Conservation (phyloP, 2,888 invertebrate genomes). For the Vesta saturnalis region DNA sequence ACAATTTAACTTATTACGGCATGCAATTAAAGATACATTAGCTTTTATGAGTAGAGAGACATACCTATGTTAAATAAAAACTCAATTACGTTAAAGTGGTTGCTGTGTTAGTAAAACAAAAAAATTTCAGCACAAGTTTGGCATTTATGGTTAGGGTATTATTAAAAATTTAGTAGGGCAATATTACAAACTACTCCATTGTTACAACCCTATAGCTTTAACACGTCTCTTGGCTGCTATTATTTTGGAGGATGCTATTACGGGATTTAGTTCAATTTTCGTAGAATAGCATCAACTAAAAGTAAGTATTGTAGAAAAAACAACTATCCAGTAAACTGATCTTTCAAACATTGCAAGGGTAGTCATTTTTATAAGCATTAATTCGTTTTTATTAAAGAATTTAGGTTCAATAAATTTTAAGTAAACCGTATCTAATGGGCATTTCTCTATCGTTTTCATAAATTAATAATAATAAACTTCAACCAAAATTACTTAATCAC, state of each 20-base stretch:
- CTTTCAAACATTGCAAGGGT: neutral
- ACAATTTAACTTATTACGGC: no score
- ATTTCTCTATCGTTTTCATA: no score
- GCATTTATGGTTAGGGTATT: neutral
- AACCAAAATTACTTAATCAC: neutral
- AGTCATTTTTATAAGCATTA: no score
- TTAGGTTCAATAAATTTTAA: no score
- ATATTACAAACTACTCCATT: constrained; percentile 1
- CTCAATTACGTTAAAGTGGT: no score
- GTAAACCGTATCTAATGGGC: no score
- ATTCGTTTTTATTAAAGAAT: no score
- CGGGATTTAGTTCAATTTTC: neutral
- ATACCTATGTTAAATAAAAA: no score
- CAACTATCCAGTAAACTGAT: neutral
- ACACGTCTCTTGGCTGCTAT: neutral
- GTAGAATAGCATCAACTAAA: neutral
- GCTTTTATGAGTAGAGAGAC: no score
- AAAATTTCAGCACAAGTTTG: neutral
- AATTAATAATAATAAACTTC: neutral
- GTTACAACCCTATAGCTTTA: neutral
- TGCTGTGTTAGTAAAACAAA: neutral
- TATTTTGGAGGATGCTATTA: constrained; percentile 1
- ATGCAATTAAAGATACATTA: no score
- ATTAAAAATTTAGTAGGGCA: neutral
- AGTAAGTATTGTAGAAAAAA: neutral